Evolutionary conservation across 2,113 vertebrate species (phyloP), one percentile per base, ranked within the genome.

Genomic region (Planiliza haematocheilus): DNA sequence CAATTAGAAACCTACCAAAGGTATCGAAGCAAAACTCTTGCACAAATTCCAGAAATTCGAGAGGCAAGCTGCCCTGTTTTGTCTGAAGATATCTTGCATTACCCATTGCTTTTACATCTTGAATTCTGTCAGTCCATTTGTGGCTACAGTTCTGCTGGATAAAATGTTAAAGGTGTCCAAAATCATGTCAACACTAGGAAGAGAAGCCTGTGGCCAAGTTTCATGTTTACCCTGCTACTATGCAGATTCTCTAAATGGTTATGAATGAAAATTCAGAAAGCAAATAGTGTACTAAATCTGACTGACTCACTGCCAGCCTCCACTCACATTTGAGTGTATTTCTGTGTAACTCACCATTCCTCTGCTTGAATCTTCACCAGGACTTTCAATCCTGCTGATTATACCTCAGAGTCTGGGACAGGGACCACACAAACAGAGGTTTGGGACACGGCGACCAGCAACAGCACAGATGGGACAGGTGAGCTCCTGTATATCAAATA

Each of bases 371-470:
- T 53, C 79, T 77, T 80, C 46, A 86, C 65, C 79, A 99, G 97
- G 87, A 98, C 95, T 69, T 99, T 98, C 90, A 98, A 99, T 83
- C 97, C 97, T 81, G 96, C 97, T 48, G 97, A 99, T 91, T 99
- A 98, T 90, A 95, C 80, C 85, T 94, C 95, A 67, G 92, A 92
- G 60, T 61, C 84, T 10, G 53, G 91, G 14, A 90, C 86, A 8
- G 78, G 84, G 71, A 87, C 77, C 85, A 85, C 85, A 11, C 90
- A 92, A n/a, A 58, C 79, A 10, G 89, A 93, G 43, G 83, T 76
- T 50, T 94, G 92, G 92, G 92, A 93, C 73, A 77, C 90, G 0
- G 89, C 61, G 48, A 85, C 88, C 76, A 90, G 80, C 63, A 91
- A 84, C 66, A 79, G 82, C 80, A 82, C 95, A 88, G 95, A 94